Base-by-base conservation (phyloP, 2,888 invertebrate species). In the Dysmachus trigonus region DNA sequence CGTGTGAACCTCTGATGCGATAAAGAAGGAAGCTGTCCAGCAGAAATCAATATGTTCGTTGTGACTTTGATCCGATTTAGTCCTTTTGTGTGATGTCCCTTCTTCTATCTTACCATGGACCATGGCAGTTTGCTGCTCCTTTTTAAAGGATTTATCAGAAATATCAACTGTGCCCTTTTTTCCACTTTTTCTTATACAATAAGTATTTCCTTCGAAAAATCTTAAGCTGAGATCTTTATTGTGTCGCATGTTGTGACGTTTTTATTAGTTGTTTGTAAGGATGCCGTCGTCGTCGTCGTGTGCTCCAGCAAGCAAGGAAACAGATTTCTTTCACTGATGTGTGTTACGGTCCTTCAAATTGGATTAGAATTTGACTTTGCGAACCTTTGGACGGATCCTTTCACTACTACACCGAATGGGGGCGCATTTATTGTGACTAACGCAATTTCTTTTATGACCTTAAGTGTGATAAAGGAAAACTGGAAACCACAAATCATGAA, bases 401-500 rank as follows among this genome's bases (percentile, higher is more conserved):
- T 79, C 73, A 71, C 41, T 72, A n/a, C n/a, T n/a, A n/a, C n/a
- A n/a, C n/a, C 33, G n/a, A 53, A 74, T 85, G 85, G 74, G 38
- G 74, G 18, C 74, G 47, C 74, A 73, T 85, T 74, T 74, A 51
- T 51, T 85, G 73, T 74, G 74, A 84, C 85, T 74, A 72, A 85
- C 85, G 85, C 85, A 85, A 85, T 85, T 85, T 18, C 85, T 51
- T 85, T 85, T 85, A 74, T 85, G 53, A 51, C 51, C 74, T 30
- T 73, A 51, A 41, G 62, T 83, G 72, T 62, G 71, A 38, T 72
- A 74, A 85, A 85, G 74, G 85, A 51, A 86, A 81, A 86, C 81
- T 86, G 86, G 47, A 86, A 86, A 86, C 86, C 86, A 86, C 86
- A 86, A 86, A 86, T 86, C 86, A 86, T 86, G 81, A 73, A 86